Percentiles rank a stretch among this genome's conserved stretches.
Evolutionary conservation across 2,113 vertebrate genomes (phyloP).

Genomic region (Thamnaconus septentrionalis): DNA sequence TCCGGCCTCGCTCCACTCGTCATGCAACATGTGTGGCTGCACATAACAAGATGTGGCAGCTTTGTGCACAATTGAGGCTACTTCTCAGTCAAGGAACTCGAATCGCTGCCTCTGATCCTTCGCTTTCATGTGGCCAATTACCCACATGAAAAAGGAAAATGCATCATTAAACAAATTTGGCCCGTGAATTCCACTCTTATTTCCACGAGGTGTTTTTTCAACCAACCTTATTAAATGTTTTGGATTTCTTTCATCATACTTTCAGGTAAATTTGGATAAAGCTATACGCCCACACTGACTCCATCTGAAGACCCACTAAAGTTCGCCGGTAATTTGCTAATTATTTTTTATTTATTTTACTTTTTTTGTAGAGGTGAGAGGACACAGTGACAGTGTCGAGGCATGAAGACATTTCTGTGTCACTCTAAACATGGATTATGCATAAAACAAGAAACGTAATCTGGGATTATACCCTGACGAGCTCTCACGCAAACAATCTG

Average conservation of each 20-base stretch:
- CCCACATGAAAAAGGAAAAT: conserved; percentile 45
- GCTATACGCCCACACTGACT: conserved; percentile 2
- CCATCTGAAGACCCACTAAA: neutral
- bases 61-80: conserved; percentile 23
- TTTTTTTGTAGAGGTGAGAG: too few relatives aligned
- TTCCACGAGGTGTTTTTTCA: conserved; percentile 24
- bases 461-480: too few relatives aligned
- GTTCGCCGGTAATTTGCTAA: too few relatives aligned
- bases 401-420: too few relatives aligned
- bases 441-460: too few relatives aligned
- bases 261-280: conserved; percentile 28
- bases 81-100: conserved; percentile 22
- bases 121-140: conserved; percentile 61
- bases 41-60: neutral
- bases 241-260: conserved; percentile 38
- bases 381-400: too few relatives aligned
- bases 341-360: too few relatives aligned
- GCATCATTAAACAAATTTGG: conserved; percentile 55
- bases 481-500: too few relatives aligned
- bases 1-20: too few relatives aligned
- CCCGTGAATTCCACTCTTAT: conserved; percentile 32
- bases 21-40: too few relatives aligned
- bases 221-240: conserved; percentile 40
- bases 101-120: conserved; percentile 31
- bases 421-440: too few relatives aligned